Percentiles rank a stretch among this genome's conserved stretches.
Conservation (phyloP, 2,113 vertebrate species). For the Xiphias gladius region DNA sequence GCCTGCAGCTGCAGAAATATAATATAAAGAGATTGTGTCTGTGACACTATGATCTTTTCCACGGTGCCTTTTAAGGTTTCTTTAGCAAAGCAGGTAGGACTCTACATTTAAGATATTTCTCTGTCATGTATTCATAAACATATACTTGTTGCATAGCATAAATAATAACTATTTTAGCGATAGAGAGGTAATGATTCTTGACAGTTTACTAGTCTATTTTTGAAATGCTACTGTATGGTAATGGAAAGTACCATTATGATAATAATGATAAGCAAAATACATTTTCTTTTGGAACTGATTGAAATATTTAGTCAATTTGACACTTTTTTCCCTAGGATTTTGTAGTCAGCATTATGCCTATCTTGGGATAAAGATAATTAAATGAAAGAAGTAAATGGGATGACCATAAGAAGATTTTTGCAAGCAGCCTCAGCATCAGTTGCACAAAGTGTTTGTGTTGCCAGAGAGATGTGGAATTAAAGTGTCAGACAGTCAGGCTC, state of each 20-base stretch:
- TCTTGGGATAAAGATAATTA: background rate
- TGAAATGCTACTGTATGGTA: background rate
- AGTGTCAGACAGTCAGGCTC: background rate
- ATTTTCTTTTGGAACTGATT: background rate
- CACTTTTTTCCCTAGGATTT: background rate
- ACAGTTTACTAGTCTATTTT: background rate
- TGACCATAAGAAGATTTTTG: background rate
- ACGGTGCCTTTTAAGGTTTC: constrained; percentile 65
- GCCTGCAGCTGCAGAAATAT: constrained; percentile 20
- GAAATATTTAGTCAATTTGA: background rate
- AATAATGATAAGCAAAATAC: background rate
- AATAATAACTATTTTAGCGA: background rate
- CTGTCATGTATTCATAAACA: background rate
- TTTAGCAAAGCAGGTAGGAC: constrained; percentile 75
- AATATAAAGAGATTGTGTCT: constrained; percentile 18
- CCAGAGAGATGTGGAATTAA: background rate
- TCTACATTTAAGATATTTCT: constrained; percentile 14
- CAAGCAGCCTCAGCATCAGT: background rate
- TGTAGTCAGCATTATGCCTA: background rate
- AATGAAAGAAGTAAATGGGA: constrained; percentile 3
- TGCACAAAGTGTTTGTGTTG: background rate
- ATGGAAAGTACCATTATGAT: background rate
- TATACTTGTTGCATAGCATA: background rate
- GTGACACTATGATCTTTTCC: constrained; percentile 68
- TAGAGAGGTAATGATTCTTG: constrained; percentile 2